These are phyloP conservation scores for Eciton burchellii DNA, from an alignment of 1,140 invertebrate genomes.

Conservation along the genomic window DNA sequence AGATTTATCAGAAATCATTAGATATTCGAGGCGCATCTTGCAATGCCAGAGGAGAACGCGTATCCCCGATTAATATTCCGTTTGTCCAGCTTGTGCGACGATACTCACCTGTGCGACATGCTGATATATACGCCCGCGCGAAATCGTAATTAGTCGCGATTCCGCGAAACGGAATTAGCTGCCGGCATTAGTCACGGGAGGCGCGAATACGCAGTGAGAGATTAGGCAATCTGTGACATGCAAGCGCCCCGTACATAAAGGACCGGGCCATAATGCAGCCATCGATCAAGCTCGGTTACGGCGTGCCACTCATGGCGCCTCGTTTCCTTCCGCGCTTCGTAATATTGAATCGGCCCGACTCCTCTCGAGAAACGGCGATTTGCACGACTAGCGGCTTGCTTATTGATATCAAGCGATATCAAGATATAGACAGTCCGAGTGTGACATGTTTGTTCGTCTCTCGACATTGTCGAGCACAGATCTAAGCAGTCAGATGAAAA, in stretches of 20 bases:
- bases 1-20: slow-evolving; percentile 48
- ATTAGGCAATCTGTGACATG: slow-evolving; percentile 69
- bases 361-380: background rate
- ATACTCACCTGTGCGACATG: slow-evolving; percentile 18
- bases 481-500: background rate
- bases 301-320: slow-evolving; percentile 41
- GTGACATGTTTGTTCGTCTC: background rate
- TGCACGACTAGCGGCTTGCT: background rate
- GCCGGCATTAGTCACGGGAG: slow-evolving; percentile 43
- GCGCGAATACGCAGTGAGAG: slow-evolving; percentile 51
- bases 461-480: background rate
- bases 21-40: slow-evolving; percentile 14
- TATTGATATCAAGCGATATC: slow-evolving; percentile 16
- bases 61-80: slow-evolving; percentile 58
- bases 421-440: background rate
- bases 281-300: slow-evolving; percentile 68
- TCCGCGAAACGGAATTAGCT: slow-evolving; percentile 46
- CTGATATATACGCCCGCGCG: slow-evolving; percentile 38
- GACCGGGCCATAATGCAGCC: slow-evolving; percentile 42
- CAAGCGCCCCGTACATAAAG: slow-evolving; percentile 48
- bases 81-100: slow-evolving; percentile 39
- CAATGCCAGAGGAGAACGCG: slow-evolving; percentile 3
- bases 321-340: slow-evolving; percentile 64
- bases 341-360: slow-evolving; percentile 19
- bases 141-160: slow-evolving; percentile 56